Percentiles rank a stretch among this genome's conserved stretches.
phyloP scores from a whole-genome alignment of 53 echinoderm and acorn worm genomes.

The Pentamera pediparva region DNA sequence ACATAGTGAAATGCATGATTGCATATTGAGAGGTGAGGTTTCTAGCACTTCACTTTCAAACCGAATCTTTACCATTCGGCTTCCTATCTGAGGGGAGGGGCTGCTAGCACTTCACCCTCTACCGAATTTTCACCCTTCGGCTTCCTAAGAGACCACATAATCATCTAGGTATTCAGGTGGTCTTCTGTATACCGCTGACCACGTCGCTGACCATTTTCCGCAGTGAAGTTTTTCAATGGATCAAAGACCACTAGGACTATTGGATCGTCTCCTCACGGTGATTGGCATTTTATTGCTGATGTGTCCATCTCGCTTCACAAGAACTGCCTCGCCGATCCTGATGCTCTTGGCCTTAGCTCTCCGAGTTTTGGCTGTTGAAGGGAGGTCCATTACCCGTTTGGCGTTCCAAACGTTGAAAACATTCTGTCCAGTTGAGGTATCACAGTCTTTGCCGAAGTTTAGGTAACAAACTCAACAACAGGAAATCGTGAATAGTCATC shows the following conservation, averaged over 20 bases:
- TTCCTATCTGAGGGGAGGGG: no score
- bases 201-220: no score
- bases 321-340: slow-evolving; percentile 35
- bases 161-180: no score
- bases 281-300: slow-evolving; percentile 36
- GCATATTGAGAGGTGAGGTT: no score
- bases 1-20: no score
- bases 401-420: slow-evolving; percentile 37
- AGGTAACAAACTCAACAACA: no score
- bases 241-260: no score
- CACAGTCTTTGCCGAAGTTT: slow-evolving; percentile 33
- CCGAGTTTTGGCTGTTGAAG: slow-evolving; percentile 42
- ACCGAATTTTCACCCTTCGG: slow-evolving; percentile 32
- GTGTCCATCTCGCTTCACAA: slow-evolving; percentile 41
- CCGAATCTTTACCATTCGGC: no score
- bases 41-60: no score
- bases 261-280: no score
- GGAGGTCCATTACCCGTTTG: slow-evolving; percentile 61
- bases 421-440: slow-evolving; percentile 50
- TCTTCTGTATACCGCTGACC: no score
- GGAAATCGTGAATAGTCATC: slow-evolving; percentile 40
- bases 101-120: slow-evolving; percentile 29
- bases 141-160: slow-evolving; percentile 37
- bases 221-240: no score
- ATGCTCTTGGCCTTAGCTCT: background rate